Conservation (phyloP, 2,797 vertebrate genomes). For the Labeo calbasu region DNA sequence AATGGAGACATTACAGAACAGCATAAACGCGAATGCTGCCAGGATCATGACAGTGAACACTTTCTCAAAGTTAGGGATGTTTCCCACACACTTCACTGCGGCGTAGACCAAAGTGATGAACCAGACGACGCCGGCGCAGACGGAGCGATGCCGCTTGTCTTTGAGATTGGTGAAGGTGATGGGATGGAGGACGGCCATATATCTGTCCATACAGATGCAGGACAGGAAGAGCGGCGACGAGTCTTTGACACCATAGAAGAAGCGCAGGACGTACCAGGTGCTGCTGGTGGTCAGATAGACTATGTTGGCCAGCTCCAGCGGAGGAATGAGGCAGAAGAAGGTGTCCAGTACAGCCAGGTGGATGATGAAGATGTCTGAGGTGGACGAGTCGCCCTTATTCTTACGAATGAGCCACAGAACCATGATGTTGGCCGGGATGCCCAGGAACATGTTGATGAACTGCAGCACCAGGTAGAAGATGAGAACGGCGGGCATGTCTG, state of each 20-base stretch:
- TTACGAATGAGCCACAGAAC: constrained; percentile 79
- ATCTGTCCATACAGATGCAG: constrained; percentile 82
- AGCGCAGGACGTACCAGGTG: constrained; percentile 73
- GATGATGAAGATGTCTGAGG: constrained; percentile 78
- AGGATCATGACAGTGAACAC: constrained; percentile 78
- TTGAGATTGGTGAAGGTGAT: constrained; percentile 78
- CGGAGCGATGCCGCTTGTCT: constrained; percentile 68
- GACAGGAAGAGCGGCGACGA: constrained; percentile 77
- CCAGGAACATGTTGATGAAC: constrained; percentile 80
- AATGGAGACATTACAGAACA: constrained; percentile 78
- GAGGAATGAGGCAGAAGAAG: constrained; percentile 77
- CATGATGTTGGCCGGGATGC: constrained; percentile 78
- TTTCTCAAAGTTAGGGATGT: constrained; percentile 69
- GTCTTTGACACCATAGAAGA: constrained; percentile 81
- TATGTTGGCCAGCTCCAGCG: constrained; percentile 73
- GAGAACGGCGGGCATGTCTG: constrained; percentile 66
- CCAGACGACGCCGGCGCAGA: constrained; percentile 69
- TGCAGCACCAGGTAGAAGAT: constrained; percentile 77
- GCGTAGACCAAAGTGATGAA: constrained; percentile 73
- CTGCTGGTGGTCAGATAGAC: constrained; percentile 69
- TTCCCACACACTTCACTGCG: constrained; percentile 65
- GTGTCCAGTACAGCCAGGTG: constrained; percentile 76
- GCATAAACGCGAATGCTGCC: constrained; percentile 74
- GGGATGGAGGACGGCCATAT: constrained; percentile 80
- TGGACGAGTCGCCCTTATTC: constrained; percentile 75